Conservation (phyloP, 1,140 invertebrate genomes). For the Microplitis demolitor region DNA sequence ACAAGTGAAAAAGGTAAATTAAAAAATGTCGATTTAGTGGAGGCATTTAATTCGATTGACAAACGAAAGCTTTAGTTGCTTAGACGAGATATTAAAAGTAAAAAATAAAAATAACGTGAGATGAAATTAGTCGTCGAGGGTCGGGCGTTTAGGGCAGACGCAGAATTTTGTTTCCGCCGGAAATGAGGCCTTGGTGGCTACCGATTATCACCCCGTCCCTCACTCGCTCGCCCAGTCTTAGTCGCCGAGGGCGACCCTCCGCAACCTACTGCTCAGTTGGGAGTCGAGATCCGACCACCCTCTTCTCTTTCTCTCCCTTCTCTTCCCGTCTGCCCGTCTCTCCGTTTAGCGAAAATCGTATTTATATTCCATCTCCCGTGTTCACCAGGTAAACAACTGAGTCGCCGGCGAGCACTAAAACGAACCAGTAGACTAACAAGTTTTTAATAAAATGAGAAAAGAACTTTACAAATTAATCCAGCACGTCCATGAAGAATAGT, state of each 20-base stretch:
- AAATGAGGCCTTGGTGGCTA: slow-evolving; percentile 37
- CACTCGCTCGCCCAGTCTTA: not conserved
- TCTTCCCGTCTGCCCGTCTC: not conserved
- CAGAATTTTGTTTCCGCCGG: slow-evolving; percentile 56
- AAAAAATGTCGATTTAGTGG: no score
- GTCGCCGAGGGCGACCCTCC: not conserved
- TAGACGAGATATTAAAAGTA: slow-evolving; percentile 1
- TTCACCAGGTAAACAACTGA: slow-evolving; percentile 32
- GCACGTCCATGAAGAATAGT: not conserved
- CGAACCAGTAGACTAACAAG: not conserved
- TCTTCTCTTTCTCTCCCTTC: slow-evolving; percentile 9
- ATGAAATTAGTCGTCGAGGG: slow-evolving; percentile 4
- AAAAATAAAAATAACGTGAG: slow-evolving; percentile 5
- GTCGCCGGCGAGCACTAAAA: not conserved
- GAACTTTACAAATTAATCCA: not conserved
- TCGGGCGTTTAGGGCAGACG: slow-evolving; percentile 32
- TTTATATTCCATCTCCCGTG: slow-evolving; percentile 46
- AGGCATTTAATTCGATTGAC: no score
- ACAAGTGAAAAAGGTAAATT: no score
- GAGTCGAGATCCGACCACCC: slow-evolving; percentile 13
- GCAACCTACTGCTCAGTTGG: not conserved
- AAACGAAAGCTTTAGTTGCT: no score
- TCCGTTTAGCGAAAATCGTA: slow-evolving; percentile 37
- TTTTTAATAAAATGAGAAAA: not conserved
- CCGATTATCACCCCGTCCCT: slow-evolving; percentile 8